Evolutionary conservation across 2,888 invertebrate species (phyloP).

Genomic region (Boloria selene): DNA sequence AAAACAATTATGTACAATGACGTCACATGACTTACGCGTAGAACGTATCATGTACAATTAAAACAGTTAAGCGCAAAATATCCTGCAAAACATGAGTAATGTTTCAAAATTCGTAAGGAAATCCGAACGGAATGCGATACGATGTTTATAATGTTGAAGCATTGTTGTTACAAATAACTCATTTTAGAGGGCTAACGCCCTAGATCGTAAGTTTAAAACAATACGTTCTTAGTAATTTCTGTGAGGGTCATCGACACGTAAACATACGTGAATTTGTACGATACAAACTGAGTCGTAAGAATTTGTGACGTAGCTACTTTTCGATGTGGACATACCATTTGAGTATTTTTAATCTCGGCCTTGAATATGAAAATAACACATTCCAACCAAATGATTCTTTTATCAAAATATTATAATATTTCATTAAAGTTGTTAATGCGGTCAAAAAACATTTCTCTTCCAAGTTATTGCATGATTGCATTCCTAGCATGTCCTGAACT

Average conservation of each 20-base stretch:
- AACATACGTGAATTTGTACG: slow-evolving; percentile 59
- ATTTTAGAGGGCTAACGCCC: slow-evolving; percentile 75
- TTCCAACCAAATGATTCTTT: background rate
- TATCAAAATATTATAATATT: slow-evolving; percentile 7
- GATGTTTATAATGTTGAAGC: slow-evolving; percentile 57
- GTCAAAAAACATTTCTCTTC: background rate
- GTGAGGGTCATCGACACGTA: slow-evolving; percentile 71
- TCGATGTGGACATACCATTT: slow-evolving; percentile 19
- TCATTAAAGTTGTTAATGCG: background rate
- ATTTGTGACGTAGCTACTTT: slow-evolving; percentile 44
- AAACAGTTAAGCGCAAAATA: slow-evolving; percentile 15
- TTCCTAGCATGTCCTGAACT: no score
- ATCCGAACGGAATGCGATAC: slow-evolving; percentile 59
- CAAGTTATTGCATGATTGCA: no score
- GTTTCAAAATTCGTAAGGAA: slow-evolving; percentile 45
- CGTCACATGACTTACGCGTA: slow-evolving; percentile 3
- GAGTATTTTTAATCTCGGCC: slow-evolving; percentile 17
- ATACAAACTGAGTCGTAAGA: slow-evolving; percentile 34
- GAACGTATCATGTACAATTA: slow-evolving; percentile 6
- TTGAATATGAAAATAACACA: slow-evolving; percentile 11
- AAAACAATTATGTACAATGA: background rate
- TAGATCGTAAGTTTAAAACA: slow-evolving; percentile 72
- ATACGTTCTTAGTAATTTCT: slow-evolving; percentile 69
- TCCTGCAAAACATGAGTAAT: slow-evolving; percentile 27
- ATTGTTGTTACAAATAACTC: slow-evolving; percentile 68